Evolutionary conservation across 2,888 invertebrate species (phyloP).

Genomic region (Trachelus tabidus): DNA sequence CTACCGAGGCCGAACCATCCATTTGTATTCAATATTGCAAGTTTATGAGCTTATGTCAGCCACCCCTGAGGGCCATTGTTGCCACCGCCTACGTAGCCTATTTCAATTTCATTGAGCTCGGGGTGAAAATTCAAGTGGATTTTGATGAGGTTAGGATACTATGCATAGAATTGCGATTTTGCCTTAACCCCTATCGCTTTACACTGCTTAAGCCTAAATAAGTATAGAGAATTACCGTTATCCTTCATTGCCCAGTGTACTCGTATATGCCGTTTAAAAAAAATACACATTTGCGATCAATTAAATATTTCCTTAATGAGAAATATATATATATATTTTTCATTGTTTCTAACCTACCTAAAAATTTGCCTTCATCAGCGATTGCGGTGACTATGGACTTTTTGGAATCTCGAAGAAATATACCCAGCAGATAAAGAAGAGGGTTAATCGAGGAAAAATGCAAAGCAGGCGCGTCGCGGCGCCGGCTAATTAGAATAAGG

Average conservation of each 20-base stretch:
- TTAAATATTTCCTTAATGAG: not conserved
- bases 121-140: slow-evolving; percentile 58
- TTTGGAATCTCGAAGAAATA: not conserved
- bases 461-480: slow-evolving; percentile 51
- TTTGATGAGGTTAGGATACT: slow-evolving; percentile 61
- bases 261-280: not conserved
- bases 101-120: slow-evolving; percentile 59
- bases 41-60: slow-evolving; percentile 63
- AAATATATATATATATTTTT: not conserved
- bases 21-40: slow-evolving; percentile 67
- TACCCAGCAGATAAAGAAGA: slow-evolving; percentile 42
- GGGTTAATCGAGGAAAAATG: slow-evolving; percentile 61
- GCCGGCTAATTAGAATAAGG: slow-evolving; percentile 63
- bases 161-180: slow-evolving; percentile 55
- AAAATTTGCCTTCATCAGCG: not conserved
- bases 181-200: not conserved
- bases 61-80: slow-evolving; percentile 36
- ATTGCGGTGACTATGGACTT: not conserved
- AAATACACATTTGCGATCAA: not conserved
- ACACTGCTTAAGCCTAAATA: not conserved
- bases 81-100: slow-evolving; percentile 48
- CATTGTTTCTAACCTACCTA: not conserved
- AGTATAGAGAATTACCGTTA: not conserved
- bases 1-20: slow-evolving; percentile 44
- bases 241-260: not conserved